Evolutionary conservation across 2,888 invertebrate genomes (phyloP), one percentile per base, ranked within the genome.

Genomic region (Neelides folsomi): DNA sequence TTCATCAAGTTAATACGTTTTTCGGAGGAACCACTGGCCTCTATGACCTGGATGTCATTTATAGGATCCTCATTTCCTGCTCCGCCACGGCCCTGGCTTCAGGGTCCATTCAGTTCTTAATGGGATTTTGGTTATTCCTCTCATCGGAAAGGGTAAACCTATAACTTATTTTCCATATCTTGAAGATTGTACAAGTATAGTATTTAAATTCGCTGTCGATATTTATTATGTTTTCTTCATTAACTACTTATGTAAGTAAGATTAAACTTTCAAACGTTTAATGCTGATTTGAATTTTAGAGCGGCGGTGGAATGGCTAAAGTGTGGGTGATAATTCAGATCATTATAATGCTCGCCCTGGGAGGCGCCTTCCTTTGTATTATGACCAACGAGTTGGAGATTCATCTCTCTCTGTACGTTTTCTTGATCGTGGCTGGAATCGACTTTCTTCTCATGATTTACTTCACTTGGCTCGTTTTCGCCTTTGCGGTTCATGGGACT

Each of bases 371-470:
- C 35, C 54, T 62, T 5, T 62, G 62, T 44, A 60, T 62, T 18
- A 54, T 62, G n/a, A 62, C 62, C 8, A 62, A 62, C 45, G 62
- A 62, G 49, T 55, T 62, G 15, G 57, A 62, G 39, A 57, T 62
- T 44, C 58, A 62, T 49, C 46, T 52, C 35, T 52, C 62, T 7
- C 47, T 60, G 27, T 56, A 56, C 20, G 54, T 57, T 1, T 62
- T 62, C 39, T 50, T 62, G 7, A 56, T 48, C 10, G 58, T 58
- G 15, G 56, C 62, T 5, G 62, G 59, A 13, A 48, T 55, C 3
- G 62, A 62, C 27, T 58, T 58, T 18, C 50, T 62, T 13, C 52
- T 62, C 10, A 47, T 62, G 35, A 59, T 62, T 37, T 62, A 62
- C 45, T 62, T 58, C 49, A 54, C 56, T 4, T 62, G 59, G 59